Evolutionary conservation across 2,113 vertebrate species (phyloP), one percentile per base, ranked within the genome.

Genomic region (Oncorhynchus clarkii): DNA sequence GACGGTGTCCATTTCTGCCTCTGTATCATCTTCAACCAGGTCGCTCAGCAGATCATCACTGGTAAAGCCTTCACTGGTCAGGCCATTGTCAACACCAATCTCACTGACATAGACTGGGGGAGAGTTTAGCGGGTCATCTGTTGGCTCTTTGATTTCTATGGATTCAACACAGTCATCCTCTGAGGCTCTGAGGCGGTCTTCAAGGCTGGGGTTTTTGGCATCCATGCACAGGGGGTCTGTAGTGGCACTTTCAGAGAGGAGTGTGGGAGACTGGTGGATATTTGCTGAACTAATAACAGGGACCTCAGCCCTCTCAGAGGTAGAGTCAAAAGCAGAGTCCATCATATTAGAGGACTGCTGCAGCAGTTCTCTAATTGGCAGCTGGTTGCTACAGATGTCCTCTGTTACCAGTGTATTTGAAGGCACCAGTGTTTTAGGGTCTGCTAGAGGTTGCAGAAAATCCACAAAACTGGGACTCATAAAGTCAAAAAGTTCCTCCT

Each of bases 171-270:
- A 18, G 8, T 29, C 34, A 0, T 72, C 72, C 3, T 87, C 88
- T 71, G 87, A 87, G 85, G 75, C 77, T 81, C 34, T 74, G 22
- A 80, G 67, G 75, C 89, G 72, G 60, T 88, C 88, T 77, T 87
- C 87, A 82, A 84, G 20, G 59, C 88, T 88, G 14, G 85, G 82
- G 72, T 88, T 89, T 91, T 93, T 94, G 92, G 93, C 92, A 92
- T 92, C 87, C 49, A 70, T 86, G 60, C 90, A 91, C 8, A 88
- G 82, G 12, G 83, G 84, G 76, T 92, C 92, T 75, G 13, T 68
- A 11, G 78, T 84, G 84, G 87, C 79, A 82, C 84, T 79, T 83
- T 82, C 80, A 81, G 84, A 73, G 20, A 85, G 79, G 1, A 57
- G 74, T 27, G 39, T 26, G 31, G 77, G 54, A 57, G 87, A 85